Evolutionary conservation across 1,140 invertebrate species (phyloP), one percentile per base, ranked within the genome.

Genomic region (Aphidius ervi): DNA sequence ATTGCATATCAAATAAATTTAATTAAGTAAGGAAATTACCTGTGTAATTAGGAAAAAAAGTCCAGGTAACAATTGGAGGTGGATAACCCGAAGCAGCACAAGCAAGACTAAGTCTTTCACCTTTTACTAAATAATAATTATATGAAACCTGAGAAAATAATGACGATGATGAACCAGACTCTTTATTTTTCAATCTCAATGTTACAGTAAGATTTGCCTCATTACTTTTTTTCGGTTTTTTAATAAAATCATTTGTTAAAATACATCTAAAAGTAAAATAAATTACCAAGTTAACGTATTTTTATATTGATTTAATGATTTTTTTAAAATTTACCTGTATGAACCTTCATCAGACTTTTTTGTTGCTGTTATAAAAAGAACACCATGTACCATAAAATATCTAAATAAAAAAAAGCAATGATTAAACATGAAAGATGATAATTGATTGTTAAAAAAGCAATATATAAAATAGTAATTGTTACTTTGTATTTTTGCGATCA

Each of bases 21-120:
- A 9, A 48, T 50, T 31, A 7, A 6, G 16, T 6, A 37, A 58
- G 39, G 57, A 43, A 53, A n/a, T 65, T 70, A 77, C 75, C 72
- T 67, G 67, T 52, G 60, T 70, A 69, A 55, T 65, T 74, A 67
- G 77, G 70, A 67, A 74, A 59, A 68, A 84, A 84, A 37, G 81
- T 78, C 85, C 85, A 87, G 42, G 74, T 76, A 47, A 85, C 74
- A 43, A 70, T 67, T n/a, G 84, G 81, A 9, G 67, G 61, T 64
- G 80, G 81, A 65, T 77, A 80, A 31, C 85, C 85, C 65, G 82
- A 81, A 65, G 82, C 84, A 40, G 81, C 80, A 70, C 85, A 87
- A 63, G 80, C 82, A 49, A 87, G 65, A 53, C 72, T 71, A 59
- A 82, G 71, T 68, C 70, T 70, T 63, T 72, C 74, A 62, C 75